Evolutionary conservation across 1,140 invertebrate genomes (phyloP).

Genomic region (Drosophila rhopaloa): DNA sequence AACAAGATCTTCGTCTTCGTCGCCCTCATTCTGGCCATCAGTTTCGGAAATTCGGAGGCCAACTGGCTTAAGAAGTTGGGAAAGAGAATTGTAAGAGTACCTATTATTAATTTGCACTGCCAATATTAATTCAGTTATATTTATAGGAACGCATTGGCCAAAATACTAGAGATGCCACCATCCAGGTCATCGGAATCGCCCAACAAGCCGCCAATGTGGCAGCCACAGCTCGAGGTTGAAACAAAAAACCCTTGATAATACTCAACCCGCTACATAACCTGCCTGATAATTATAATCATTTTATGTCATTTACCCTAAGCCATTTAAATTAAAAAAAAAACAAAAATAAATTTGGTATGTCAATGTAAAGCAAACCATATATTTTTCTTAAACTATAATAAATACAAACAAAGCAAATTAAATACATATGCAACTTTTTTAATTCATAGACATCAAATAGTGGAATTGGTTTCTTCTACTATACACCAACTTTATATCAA

Average conservation of each 20-base stretch:
- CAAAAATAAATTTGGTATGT: not conserved
- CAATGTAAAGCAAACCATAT: not conserved
- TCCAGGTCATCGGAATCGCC: slow-evolving; percentile 69
- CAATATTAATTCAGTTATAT: not conserved
- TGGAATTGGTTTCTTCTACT: no score
- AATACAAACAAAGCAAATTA: not conserved
- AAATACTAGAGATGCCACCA: slow-evolving; percentile 75
- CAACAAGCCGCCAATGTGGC: slow-evolving; percentile 79
- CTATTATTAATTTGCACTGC: not conserved
- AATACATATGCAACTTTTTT: not conserved
- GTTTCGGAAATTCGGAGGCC: slow-evolving; percentile 67
- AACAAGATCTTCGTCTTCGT: slow-evolving; percentile 74
- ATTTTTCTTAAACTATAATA: not conserved
- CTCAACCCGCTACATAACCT: not conserved
- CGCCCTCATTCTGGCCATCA: slow-evolving; percentile 62
- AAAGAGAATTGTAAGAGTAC: slow-evolving; percentile 70
- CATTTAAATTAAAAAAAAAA: not conserved
- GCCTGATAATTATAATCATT: slow-evolving; percentile 13
- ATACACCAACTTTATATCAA: no score
- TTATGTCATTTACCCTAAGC: not conserved
- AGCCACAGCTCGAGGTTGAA: slow-evolving; percentile 62
- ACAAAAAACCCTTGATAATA: no score
- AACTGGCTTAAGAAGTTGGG: slow-evolving; percentile 74
- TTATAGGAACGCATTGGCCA: slow-evolving; percentile 75
- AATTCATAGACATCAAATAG: no score